Conservation (phyloP, 1,140 invertebrate genomes). For the Phymastichus coffea region DNA sequence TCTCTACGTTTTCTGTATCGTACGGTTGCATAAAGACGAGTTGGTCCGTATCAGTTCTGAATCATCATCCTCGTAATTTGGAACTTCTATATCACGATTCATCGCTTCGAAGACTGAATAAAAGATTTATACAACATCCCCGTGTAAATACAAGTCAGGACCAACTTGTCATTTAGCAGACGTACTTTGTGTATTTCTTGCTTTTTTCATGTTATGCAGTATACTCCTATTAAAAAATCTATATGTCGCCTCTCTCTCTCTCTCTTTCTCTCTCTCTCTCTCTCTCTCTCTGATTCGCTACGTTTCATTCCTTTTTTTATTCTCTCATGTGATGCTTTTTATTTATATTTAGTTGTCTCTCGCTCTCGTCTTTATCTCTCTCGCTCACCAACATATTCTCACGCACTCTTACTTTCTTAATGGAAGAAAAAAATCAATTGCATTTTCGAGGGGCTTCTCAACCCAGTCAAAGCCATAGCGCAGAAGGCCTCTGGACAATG, state of each 20-base stretch:
- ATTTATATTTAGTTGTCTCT: conserved; percentile 22
- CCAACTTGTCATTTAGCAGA: conserved; percentile 38
- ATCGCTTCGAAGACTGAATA: too few relatives aligned
- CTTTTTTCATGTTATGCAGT: conserved; percentile 34
- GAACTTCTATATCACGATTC: too few relatives aligned
- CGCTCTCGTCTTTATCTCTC: conserved; percentile 4
- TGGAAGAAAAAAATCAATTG: conserved; percentile 30
- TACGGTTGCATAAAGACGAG: conserved; percentile 42
- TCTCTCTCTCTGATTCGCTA: conserved; percentile 20
- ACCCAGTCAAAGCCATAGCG: conserved; percentile 2
- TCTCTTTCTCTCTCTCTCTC: conserved; percentile 6
- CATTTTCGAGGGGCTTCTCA: conserved; percentile 13
- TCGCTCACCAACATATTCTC: conserved; percentile 1
- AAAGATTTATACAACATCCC: conserved; percentile 10
- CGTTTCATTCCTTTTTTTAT: conserved; percentile 29
- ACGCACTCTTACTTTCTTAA: conserved; percentile 18
- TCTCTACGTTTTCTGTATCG: conserved; percentile 46
- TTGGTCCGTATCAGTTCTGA: conserved; percentile 31
- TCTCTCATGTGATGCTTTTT: conserved; percentile 35
- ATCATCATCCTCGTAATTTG: too few relatives aligned
- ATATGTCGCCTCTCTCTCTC: conserved; percentile 32
- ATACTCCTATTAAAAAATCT: conserved; percentile 41
- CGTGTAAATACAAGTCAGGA: conserved; percentile 28
- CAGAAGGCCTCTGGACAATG: not conserved
- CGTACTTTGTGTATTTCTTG: conserved; percentile 32